Conservation (phyloP, 2,797 vertebrate species). For the Podarcis lilfordi region DNA sequence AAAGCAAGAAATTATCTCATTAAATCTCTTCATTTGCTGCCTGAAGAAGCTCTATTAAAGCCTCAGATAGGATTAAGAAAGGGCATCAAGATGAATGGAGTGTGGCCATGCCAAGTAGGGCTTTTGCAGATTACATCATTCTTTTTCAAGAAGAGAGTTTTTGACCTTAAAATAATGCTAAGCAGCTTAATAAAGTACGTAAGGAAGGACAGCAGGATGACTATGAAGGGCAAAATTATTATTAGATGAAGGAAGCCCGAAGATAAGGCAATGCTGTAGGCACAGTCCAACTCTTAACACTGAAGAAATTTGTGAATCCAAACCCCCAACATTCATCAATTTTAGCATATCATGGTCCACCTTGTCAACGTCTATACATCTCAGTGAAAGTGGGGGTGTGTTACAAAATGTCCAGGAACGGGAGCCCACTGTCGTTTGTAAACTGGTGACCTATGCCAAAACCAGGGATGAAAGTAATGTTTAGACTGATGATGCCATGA, state of each 20-base stretch:
- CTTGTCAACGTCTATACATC: not conserved
- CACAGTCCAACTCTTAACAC: not conserved
- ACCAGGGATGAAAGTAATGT: too few relatives aligned
- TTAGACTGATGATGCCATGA: not conserved
- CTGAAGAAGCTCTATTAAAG: conserved; percentile 34
- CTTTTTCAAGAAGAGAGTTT: conserved; percentile 14
- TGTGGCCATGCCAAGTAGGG: not conserved
- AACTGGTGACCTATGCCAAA: not conserved
- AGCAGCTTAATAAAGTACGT: not conserved
- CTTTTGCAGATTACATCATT: conserved; percentile 36
- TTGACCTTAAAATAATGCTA: conserved; percentile 27
- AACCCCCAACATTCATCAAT: not conserved
- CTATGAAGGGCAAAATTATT: not conserved
- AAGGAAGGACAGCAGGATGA: not conserved
- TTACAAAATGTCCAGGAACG: not conserved
- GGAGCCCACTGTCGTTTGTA: not conserved
- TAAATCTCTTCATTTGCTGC: conserved; percentile 27
- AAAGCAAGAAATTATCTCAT: conserved; percentile 47
- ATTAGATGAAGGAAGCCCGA: not conserved
- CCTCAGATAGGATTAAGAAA: conserved; percentile 46
- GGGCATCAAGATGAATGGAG: conserved; percentile 46
- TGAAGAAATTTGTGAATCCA: not conserved
- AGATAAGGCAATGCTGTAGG: not conserved
- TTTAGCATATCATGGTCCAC: not conserved
- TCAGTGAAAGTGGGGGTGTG: not conserved